A percentile compares a stretch with the other conserved stretches of the same genome.
Conservation (phyloP, 2,888 invertebrate species). For the Incurvaria masculella region DNA sequence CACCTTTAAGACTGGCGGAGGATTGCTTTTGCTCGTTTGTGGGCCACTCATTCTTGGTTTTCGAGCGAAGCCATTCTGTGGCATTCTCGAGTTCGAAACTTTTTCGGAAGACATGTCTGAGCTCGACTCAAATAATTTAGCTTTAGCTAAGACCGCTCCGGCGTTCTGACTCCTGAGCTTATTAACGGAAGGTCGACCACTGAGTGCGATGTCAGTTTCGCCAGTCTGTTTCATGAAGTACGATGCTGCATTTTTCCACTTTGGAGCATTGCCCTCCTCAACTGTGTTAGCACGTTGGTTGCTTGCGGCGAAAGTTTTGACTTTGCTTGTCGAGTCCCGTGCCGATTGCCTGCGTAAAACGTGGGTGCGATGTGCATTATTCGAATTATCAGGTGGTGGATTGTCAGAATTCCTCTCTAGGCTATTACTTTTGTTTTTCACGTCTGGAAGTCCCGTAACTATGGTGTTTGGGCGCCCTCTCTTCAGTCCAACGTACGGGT, state of each 20-base stretch:
- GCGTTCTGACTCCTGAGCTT: slow-evolving; percentile 71
- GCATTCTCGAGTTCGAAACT: slow-evolving; percentile 25
- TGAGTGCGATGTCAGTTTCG: slow-evolving; percentile 42
- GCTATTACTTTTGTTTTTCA: background rate
- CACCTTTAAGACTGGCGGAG: slow-evolving; percentile 4
- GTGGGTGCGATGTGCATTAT: background rate
- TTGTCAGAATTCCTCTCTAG: too few relatives aligned
- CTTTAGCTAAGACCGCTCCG: slow-evolving; percentile 77
- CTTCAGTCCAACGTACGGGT: slow-evolving; percentile 52
- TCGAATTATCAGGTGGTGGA: background rate
- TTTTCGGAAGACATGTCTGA: slow-evolving; percentile 47
- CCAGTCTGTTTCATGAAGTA: slow-evolving; percentile 53
- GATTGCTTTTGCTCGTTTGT: background rate
- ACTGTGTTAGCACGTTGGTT: background rate
- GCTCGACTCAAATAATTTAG: slow-evolving; percentile 67
- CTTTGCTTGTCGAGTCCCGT: background rate
- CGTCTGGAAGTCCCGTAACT: slow-evolving; percentile 28
- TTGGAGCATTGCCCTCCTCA: slow-evolving; percentile 28
- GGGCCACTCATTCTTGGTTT: slow-evolving; percentile 33
- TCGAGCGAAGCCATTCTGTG: slow-evolving; percentile 39
- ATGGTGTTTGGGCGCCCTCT: slow-evolving; percentile 50
- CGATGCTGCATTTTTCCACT: slow-evolving; percentile 55
- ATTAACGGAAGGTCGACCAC: slow-evolving; percentile 69
- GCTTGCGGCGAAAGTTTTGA: background rate
- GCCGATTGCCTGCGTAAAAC: background rate